These are phyloP conservation scores for Piezodorus guildinii DNA, from an alignment of 1,140 invertebrate species.

Conservation along the genomic window DNA sequence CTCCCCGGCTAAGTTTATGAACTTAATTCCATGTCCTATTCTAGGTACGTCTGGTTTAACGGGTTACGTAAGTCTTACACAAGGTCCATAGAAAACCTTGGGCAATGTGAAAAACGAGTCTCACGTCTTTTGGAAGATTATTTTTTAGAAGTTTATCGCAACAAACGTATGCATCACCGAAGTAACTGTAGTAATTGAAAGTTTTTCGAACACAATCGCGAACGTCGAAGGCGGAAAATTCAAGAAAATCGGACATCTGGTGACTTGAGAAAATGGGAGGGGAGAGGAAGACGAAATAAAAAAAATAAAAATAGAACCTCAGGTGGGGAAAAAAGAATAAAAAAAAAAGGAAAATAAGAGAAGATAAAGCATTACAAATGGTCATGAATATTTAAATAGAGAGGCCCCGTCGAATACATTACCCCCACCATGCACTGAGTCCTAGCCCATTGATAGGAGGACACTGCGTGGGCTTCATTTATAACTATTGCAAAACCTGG, in stretches of 20 bases:
- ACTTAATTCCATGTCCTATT: too few species aligned
- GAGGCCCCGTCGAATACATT: constrained; percentile 9
- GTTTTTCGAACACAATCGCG: too few species aligned
- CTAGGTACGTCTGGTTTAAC: too few species aligned
- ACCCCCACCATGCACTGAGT: background rate
- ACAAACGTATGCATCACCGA: too few species aligned
- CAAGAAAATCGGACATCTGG: constrained; percentile 6
- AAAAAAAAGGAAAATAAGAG: constrained; percentile 8
- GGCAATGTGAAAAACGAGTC: too few species aligned
- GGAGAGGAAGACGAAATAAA: background rate
- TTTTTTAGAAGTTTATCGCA: too few species aligned
- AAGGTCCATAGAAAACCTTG: too few species aligned
- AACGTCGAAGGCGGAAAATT: background rate
- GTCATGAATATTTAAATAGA: constrained; percentile 20
- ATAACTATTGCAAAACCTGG: constrained; percentile 4
- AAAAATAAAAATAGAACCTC: constrained; percentile 9
- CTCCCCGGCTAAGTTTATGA: too few species aligned
- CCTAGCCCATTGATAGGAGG: constrained; percentile 2
- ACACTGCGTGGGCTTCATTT: constrained; percentile 12
- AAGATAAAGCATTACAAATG: constrained; percentile 21
- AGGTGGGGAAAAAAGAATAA: constrained; percentile 7
- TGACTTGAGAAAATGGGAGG: background rate
- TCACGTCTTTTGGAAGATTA: too few species aligned
- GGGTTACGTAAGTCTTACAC: too few species aligned
- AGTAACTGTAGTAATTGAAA: too few species aligned